Conservation (phyloP, 2,113 vertebrate genomes). For the Psophia crepitans region DNA sequence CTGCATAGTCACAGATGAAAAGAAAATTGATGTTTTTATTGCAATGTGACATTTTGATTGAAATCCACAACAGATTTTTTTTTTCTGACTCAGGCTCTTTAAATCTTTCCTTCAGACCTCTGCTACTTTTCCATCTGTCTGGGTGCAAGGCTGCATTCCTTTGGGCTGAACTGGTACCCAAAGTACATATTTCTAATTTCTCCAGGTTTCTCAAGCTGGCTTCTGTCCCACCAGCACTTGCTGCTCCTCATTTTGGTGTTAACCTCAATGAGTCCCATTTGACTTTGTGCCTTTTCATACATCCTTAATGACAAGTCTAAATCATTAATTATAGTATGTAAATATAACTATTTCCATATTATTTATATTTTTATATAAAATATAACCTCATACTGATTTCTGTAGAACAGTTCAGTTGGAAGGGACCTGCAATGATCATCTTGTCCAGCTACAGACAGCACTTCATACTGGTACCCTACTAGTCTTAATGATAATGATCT, state of each 20-base stretch:
- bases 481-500: too few relatives aligned
- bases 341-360: too few relatives aligned
- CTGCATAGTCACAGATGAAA: not conserved
- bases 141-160: not conserved
- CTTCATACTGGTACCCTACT: not conserved
- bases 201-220: not conserved
- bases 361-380: too few relatives aligned
- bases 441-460: not conserved
- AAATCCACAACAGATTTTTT: not conserved
- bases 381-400: not conserved
- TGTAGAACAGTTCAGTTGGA: not conserved
- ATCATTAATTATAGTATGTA: not conserved
- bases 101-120: not conserved
- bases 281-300: not conserved
- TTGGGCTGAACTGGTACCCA: not conserved
- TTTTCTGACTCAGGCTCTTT: not conserved
- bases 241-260: not conserved
- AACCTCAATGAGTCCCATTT: not conserved
- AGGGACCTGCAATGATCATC: not conserved
- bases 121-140: not conserved
- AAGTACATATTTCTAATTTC: not conserved
- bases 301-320: not conserved
- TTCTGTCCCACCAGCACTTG: not conserved
- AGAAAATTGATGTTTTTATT: fast-evolving
- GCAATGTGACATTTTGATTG: not conserved